These are phyloP conservation scores for Cryptoprocta ferox DNA, from an alignment of 2,797 vertebrate genomes.

Conservation along the genomic window DNA sequence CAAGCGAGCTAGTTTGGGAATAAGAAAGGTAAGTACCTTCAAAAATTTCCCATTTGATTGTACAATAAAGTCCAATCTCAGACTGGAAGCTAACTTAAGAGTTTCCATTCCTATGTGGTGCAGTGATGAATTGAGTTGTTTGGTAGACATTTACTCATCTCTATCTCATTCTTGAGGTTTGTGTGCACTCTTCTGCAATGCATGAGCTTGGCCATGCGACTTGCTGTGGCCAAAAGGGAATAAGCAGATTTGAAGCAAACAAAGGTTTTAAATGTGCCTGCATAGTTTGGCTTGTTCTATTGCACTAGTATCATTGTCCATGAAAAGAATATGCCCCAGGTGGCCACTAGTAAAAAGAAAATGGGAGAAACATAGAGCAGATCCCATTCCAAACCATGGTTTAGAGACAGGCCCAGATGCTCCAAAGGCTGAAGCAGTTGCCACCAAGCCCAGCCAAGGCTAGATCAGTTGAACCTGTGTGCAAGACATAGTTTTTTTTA, in stretches of 20 bases:
- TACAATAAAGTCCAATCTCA: not conserved
- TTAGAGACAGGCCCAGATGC: not conserved
- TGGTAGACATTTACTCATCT: not conserved
- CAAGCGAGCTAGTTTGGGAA: not conserved
- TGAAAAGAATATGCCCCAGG: not conserved
- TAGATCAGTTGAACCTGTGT: not conserved
- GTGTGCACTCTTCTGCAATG: rapidly evolving
- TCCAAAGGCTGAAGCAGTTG: not conserved
- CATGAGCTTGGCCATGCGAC: not conserved
- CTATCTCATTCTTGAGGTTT: not conserved
- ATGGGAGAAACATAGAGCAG: not conserved
- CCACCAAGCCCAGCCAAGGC: not conserved
- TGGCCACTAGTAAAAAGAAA: not conserved
- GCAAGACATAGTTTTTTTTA: not conserved
- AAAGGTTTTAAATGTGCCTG: not conserved
- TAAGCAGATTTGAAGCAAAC: not conserved
- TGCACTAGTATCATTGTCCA: not conserved
- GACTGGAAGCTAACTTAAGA: not conserved
- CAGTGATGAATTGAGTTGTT: not conserved
- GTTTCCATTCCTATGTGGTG: not conserved
- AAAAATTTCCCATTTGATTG: not conserved
- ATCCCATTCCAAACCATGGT: not conserved
- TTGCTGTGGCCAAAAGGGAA: not conserved
- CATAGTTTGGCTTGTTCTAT: not conserved
- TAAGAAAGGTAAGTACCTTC: not conserved